Evolutionary conservation across 2,113 vertebrate species (phyloP).

Genomic region (Tachycineta bicolor): DNA sequence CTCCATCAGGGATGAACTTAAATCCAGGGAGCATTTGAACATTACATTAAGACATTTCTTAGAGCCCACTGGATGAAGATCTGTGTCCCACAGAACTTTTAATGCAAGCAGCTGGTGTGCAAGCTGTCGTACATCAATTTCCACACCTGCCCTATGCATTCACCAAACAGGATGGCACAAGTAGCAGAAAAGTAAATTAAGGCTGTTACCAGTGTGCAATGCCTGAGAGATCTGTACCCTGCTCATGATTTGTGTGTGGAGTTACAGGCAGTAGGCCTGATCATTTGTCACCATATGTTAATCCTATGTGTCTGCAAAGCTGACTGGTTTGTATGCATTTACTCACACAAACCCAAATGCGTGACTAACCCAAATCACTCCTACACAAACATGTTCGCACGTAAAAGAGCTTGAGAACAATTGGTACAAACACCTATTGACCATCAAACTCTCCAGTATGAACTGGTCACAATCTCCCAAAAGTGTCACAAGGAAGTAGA

Average conservation of each 20-base stretch:
- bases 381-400: not conserved
- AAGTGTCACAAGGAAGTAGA: not conserved
- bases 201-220: not conserved
- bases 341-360: not conserved
- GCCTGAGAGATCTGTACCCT: not conserved
- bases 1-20: not conserved
- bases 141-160: accelerated
- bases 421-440: not conserved
- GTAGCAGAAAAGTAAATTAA: not conserved
- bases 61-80: not conserved
- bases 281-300: not conserved
- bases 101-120: not conserved
- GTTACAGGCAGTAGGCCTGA: not conserved
- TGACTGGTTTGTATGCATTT: not conserved
- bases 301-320: not conserved
- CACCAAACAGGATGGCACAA: accelerated
- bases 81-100: not conserved
- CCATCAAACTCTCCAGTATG: not conserved
- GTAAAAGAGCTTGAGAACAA: not conserved
- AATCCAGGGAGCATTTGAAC: not conserved
- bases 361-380: not conserved
- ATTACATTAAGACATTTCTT: not conserved
- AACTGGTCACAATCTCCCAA: not conserved
- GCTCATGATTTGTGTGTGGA: not conserved
- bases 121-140: not conserved